These are phyloP conservation scores for Urophycis tenuis DNA, from an alignment of 2,797 vertebrate species.

Conservation along the genomic window DNA sequence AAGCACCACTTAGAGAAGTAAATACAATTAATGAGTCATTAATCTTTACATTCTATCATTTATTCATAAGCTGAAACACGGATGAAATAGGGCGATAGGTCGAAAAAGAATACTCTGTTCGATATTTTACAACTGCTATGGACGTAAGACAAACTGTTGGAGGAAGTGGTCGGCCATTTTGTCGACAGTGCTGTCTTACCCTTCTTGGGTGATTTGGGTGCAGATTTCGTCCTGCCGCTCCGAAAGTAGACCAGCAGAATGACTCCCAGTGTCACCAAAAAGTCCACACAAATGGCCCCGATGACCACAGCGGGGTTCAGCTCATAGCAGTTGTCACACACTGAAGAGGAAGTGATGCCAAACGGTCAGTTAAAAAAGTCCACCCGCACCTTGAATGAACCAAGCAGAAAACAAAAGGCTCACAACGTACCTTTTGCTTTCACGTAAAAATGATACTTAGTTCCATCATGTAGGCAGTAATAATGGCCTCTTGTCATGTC, in stretches of 20 bases:
- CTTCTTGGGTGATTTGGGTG: background rate
- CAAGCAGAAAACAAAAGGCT: background rate
- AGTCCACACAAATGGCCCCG: slow-evolving; percentile 1
- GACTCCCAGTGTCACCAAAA: slow-evolving; percentile 35
- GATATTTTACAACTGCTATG: background rate
- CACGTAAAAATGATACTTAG: slow-evolving; percentile 43
- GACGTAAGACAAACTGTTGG: background rate
- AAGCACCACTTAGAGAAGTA: background rate
- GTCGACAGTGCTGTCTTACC: background rate
- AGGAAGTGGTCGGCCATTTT: background rate
- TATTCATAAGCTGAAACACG: no score
- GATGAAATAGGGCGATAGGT: no score
- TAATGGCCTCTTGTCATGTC: background rate
- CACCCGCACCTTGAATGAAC: background rate
- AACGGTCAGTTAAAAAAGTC: fast-evolving
- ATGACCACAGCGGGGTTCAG: fast-evolving
- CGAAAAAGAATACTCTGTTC: no score
- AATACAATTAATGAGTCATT: no score
- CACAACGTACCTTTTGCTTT: slow-evolving; percentile 54
- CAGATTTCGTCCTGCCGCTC: slow-evolving; percentile 32
- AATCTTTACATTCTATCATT: no score
- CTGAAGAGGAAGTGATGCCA: slow-evolving; percentile 32
- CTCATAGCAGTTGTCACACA: slow-evolving; percentile 58
- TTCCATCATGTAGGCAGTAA: fast-evolving
- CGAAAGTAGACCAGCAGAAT: slow-evolving; percentile 47